These are phyloP conservation scores for Dryococelus australis DNA, from an alignment of 2,888 invertebrate species.

Conservation along the genomic window DNA sequence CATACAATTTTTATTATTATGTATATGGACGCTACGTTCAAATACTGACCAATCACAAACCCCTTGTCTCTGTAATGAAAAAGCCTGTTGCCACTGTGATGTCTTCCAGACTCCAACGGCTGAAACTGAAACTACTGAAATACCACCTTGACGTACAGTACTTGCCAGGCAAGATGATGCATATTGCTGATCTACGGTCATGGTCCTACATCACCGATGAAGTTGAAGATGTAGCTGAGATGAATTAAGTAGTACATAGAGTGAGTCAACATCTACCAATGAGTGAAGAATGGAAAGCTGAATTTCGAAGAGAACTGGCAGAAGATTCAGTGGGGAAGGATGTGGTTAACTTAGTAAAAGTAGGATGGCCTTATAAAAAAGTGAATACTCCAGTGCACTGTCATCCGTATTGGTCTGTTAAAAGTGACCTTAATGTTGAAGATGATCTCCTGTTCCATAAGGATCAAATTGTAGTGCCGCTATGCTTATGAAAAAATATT, in stretches of 20 bases:
- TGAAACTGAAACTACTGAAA: not conserved
- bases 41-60: slow-evolving; percentile 34
- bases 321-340: not conserved
- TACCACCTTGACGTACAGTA: not conserved
- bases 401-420: not conserved
- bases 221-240: not conserved
- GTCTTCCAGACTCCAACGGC: not conserved
- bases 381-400: not conserved
- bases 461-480: not conserved
- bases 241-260: slow-evolving; percentile 13
- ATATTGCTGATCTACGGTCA: not conserved
- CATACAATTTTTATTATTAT: slow-evolving; percentile 27
- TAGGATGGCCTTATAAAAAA: slow-evolving; percentile 16
- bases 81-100: too few relatives aligned
- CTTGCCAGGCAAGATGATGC: too few relatives aligned
- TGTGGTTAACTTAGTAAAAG: not conserved
- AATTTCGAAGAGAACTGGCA: not conserved
- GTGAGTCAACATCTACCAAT: not conserved
- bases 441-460: not conserved
- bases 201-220: not conserved
- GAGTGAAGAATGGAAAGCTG: not conserved
- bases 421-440: not conserved
- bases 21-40: slow-evolving; percentile 25
- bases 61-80: slow-evolving; percentile 25
- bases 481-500: not conserved